Percentiles rank a stretch among this genome's conserved stretches.
Evolutionary conservation across 2,888 invertebrate species (phyloP).

Genomic region (Sympetrum striolatum): DNA sequence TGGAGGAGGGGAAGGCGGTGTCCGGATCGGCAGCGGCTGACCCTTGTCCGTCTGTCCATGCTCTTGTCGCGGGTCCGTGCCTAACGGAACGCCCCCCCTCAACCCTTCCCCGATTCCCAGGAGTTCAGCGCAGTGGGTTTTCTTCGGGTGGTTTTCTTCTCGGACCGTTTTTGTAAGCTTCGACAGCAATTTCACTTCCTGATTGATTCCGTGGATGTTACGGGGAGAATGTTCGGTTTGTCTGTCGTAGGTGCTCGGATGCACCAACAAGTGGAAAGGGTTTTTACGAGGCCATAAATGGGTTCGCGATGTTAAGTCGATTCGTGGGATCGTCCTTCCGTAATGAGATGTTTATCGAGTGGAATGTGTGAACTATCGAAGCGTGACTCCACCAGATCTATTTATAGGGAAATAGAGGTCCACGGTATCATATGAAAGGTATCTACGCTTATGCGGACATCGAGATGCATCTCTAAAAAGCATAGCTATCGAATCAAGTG

Average conservation of each 20-base stretch:
- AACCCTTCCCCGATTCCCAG: background rate
- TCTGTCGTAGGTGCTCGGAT: background rate
- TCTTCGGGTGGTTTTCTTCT: background rate
- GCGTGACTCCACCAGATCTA: background rate
- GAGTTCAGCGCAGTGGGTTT: background rate
- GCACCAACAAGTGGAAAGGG: background rate
- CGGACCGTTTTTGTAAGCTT: background rate
- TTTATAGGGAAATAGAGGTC: too few relatives aligned
- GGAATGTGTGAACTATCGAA: background rate
- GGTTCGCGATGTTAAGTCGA: background rate
- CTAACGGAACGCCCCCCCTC: conserved; percentile 6
- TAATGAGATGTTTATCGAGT: background rate
- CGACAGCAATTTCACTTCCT: conserved; percentile 24
- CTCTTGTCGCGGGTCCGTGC: conserved; percentile 10
- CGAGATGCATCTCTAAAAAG: too few relatives aligned
- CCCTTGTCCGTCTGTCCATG: conserved; percentile 38
- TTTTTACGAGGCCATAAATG: background rate
- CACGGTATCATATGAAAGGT: too few relatives aligned
- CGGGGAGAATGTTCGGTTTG: background rate
- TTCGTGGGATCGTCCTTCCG: background rate
- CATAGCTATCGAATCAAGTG: too few relatives aligned
- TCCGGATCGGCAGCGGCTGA: conserved; percentile 18
- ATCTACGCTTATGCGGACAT: too few relatives aligned
- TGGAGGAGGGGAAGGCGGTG: conserved; percentile 1
- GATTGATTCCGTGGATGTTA: conserved; percentile 8